Base-by-base conservation (phyloP, 2,797 vertebrate genomes). In the Chloroceryle amazona region DNA sequence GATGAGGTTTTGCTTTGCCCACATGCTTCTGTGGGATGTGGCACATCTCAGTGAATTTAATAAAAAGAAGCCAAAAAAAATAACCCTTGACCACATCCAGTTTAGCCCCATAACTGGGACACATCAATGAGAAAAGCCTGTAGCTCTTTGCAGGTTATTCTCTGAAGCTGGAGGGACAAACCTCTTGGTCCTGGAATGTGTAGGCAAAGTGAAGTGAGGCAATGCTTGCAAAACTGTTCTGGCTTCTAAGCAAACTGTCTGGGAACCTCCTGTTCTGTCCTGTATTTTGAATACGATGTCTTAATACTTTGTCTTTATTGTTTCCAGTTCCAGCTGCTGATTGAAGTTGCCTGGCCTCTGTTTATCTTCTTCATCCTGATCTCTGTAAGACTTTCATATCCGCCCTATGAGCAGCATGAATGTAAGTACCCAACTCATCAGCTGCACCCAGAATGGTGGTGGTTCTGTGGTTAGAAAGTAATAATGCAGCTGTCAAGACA, bases 281-380 rank as follows among this genome's bases (percentile, higher is more conserved):
- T 85, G 11, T 86, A 23, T 93, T 94, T 94, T 84, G 70, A 67
- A 26, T 87, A 67, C 58, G 35, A 76, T 39, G 10, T 85, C 87
- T 55, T 95, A 74, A 71, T 81, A 29, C 44, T 94, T 72, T 90
- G 42, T 95, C 93, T 72, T 81, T 97, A 93, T 96, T 55, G 85
- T 68, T 95, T 97, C 72, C 97, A 99, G 99, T 98, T 99, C 84
- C 99, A 99, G 97, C 97, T 99, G 80, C 95, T 99, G 97, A 98
- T 99, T 11, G 99, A 99, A 97, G 98, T 99, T 82, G 94, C 98
- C 78, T 99, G 99, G 99, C 99, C 99, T 33, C 98, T 99, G 15
- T 98, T 99, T 95, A 99, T 99, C 98, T 99, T 99, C 98, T 99
- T 99, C 98, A 99, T 99, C 97, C 97, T 99, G 98, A 99, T 99